Conservation (phyloP, 1,140 invertebrate species). For the Drosophila burlai region DNA sequence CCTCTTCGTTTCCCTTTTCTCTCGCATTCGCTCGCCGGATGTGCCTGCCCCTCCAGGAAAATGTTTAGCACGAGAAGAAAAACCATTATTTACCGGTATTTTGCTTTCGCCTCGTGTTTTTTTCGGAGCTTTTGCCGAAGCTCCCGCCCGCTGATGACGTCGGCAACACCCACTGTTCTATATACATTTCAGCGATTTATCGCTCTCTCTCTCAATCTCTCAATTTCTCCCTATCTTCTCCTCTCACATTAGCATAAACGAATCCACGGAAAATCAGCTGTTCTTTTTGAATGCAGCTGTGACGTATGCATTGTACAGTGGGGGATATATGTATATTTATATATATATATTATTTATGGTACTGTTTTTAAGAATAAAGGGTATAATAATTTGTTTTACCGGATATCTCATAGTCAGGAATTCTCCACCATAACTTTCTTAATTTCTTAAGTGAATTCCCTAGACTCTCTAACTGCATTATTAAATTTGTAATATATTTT, state of each 20-base stretch:
- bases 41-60: neutral
- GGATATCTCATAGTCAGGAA: neutral
- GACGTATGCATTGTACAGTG: constrained; percentile 21
- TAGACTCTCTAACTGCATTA: no score
- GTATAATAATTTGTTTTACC: neutral
- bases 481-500: neutral
- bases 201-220: neutral
- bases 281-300: constrained; percentile 15
- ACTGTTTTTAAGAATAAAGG: neutral
- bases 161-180: constrained; percentile 11
- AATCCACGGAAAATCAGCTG: constrained; percentile 39
- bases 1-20: neutral
- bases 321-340: neutral
- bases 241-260: constrained; percentile 24
- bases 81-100: constrained; percentile 40
- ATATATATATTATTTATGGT: neutral
- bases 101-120: constrained; percentile 18
- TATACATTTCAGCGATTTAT: neutral
- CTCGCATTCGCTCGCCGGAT: constrained; percentile 2
- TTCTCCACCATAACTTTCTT: neutral
- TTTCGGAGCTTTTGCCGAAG: constrained; percentile 22
- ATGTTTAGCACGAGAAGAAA: neutral
- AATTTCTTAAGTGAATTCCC: neutral
- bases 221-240: neutral
- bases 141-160: constrained; percentile 44